A percentile compares a stretch with the other conserved stretches of the same genome.
These are phyloP conservation scores for Drosophila bocki DNA, from an alignment of 1,140 invertebrate genomes.

Conservation along the genomic window DNA sequence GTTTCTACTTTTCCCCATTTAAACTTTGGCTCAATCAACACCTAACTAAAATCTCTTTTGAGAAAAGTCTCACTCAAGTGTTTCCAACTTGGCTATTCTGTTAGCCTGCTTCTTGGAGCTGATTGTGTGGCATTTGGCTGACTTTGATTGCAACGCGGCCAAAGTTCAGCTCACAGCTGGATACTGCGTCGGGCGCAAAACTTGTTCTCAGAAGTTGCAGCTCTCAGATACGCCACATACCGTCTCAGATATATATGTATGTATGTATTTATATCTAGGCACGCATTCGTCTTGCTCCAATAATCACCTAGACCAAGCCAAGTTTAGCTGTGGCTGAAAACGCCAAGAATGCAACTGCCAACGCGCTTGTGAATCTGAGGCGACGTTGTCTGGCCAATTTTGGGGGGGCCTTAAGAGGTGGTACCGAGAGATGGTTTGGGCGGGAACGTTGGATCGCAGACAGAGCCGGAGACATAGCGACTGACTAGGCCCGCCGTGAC, in stretches of 20 bases:
- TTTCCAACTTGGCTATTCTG: slow-evolving; percentile 1
- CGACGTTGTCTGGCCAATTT: slow-evolving; percentile 62
- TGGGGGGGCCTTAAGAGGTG: slow-evolving; percentile 7
- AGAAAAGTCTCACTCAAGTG: slow-evolving; percentile 3
- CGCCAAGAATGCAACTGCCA: slow-evolving; percentile 71
- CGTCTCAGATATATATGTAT: slow-evolving; percentile 7
- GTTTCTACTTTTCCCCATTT: background rate
- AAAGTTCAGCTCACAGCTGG: slow-evolving; percentile 67
- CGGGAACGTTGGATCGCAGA: slow-evolving; percentile 21
- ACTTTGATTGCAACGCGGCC: slow-evolving; percentile 15
- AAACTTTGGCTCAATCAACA: slow-evolving; percentile 3
- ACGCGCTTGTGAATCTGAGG: slow-evolving; percentile 48
- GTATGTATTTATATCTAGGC: slow-evolving; percentile 1
- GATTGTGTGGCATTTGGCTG: slow-evolving; percentile 10
- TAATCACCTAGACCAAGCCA: slow-evolving; percentile 68
- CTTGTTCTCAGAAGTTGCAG: slow-evolving; percentile 26
- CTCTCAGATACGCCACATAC: slow-evolving; percentile 7
- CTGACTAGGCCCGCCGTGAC: slow-evolving; percentile 38
- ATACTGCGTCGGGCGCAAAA: slow-evolving; percentile 28
- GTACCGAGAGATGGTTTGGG: background rate
- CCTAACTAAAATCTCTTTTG: background rate
- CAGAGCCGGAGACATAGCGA: slow-evolving; percentile 33
- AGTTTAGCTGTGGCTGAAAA: slow-evolving; percentile 49
- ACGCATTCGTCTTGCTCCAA: slow-evolving; percentile 74
- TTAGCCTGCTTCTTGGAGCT: background rate